Evolutionary conservation across 2,888 invertebrate species (phyloP), one percentile per base, ranked within the genome.

Genomic region (Dilophus febrilis): DNA sequence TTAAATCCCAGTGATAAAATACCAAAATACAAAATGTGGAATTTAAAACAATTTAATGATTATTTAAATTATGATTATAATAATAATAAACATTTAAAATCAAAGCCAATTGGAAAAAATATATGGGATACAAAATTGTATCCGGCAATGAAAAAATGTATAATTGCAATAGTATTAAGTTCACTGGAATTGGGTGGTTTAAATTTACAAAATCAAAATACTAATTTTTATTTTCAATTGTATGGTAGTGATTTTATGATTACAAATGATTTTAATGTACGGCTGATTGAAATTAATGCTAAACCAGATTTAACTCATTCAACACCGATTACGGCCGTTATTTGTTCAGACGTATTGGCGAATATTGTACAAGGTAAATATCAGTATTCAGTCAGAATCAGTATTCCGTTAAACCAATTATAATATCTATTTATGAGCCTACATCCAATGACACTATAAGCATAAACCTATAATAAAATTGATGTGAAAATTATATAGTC

Each of bases 161-260:
- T 92, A 22, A 70, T 81, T 12, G 77, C 81, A n/a, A 74, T 84
- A 17, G 54, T 90, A 59, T 62, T 90, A 40, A 76, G 80, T 38
- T 78, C 84, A 37, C 77, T 87, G 58, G 77, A 82, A 47, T 71
- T 75, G 45, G 69, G 82, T 48, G 70, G 74, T 29, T 61, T 22
- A 22, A 22, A 22, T 22, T 22, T 22, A 22, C 5, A 6, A 22
- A 22, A 22, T 22, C 4, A 4, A 22, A 22, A 22, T 22, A 22
- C 4, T 44, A 72, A 72, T 51, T 82, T 83, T 51, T 77, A 81
- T 41, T 92, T 90, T 60, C 91, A 92, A 58, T 56, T 90, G 29
- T 91, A 86, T 55, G 92, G 91, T 6, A 90, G 90, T 39, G 92
- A 94, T 63, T 92, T 92, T 57, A 80, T 92, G 68, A 58, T 92